A percentile compares a stretch with the other conserved stretches of the same genome.
Evolutionary conservation across 2,113 vertebrate species (phyloP).

Genomic region (Aspidoscelis tigris): DNA sequence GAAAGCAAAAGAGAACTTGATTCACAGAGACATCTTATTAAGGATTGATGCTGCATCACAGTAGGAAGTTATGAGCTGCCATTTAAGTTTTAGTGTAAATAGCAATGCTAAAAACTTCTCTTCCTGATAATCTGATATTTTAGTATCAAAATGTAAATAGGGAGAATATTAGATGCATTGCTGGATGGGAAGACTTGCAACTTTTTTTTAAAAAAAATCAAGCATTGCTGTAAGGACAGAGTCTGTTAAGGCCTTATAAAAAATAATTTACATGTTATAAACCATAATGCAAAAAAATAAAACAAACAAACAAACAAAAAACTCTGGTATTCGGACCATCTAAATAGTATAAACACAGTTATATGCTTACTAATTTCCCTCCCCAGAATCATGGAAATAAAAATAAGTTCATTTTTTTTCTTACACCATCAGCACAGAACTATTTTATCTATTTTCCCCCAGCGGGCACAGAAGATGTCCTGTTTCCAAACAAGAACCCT

Average conservation of each 20-base stretch:
- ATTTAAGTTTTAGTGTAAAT: not conserved
- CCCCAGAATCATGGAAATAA: not conserved
- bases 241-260: too few relatives aligned
- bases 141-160: not conserved
- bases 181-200: not conserved
- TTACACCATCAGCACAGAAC: not conserved
- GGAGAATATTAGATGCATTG: not conserved
- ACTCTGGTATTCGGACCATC: not conserved
- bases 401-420: not conserved
- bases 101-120: not conserved
- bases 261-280: not conserved
- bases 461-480: not conserved
- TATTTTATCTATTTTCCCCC: not conserved
- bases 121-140: not conserved
- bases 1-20: too few relatives aligned
- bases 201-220: not conserved
- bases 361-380: not conserved
- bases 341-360: not conserved
- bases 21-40: too few relatives aligned
- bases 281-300: not conserved
- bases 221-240: not conserved
- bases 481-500: conserved; percentile 1
- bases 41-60: too few relatives aligned
- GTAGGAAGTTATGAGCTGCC: not conserved
- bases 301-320: too few relatives aligned